These are phyloP conservation scores for Ptychobarbus kaznakovi DNA, from an alignment of 2,797 vertebrate genomes.

Conservation along the genomic window DNA sequence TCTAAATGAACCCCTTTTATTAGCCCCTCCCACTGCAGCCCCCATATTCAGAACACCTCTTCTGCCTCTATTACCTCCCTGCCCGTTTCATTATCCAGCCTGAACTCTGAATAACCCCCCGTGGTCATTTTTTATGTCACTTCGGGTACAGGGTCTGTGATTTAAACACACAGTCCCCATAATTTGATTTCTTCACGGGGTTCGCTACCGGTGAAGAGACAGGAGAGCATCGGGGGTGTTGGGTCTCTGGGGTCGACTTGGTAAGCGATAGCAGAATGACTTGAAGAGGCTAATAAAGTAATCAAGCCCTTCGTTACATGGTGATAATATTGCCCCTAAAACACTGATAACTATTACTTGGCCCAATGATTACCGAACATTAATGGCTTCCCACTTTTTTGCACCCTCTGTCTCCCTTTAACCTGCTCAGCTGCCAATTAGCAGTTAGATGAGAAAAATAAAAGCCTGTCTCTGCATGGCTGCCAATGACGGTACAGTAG, in stretches of 20 bases:
- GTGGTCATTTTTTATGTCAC: conserved; percentile 87
- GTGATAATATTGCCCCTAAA: conserved; percentile 82
- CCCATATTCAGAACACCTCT: conserved; percentile 80
- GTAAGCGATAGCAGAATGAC: conserved; percentile 80
- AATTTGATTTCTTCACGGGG: conserved; percentile 85
- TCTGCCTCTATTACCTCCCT: conserved; percentile 83
- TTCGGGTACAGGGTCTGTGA: conserved; percentile 78
- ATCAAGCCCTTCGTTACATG: conserved; percentile 84
- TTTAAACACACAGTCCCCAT: conserved; percentile 85
- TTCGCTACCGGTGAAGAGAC: conserved; percentile 61
- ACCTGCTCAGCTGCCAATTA: conserved; percentile 67
- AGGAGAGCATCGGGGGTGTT: conserved; percentile 60
- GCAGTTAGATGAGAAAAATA: conserved; percentile 61
- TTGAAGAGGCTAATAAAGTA: conserved; percentile 84
- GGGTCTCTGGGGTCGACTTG: conserved; percentile 74
- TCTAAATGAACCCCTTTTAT: conserved; percentile 83
- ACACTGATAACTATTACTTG: conserved; percentile 81
- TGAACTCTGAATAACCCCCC: conserved; percentile 87
- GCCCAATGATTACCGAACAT: conserved; percentile 76
- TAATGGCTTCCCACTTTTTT: conserved; percentile 71
- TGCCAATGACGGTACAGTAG: conserved; percentile 43
- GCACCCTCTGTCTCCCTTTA: conserved; percentile 49
- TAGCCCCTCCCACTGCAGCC: conserved; percentile 75
- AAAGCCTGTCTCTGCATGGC: conserved; percentile 54
- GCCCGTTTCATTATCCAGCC: conserved; percentile 86